phyloP scores from a whole-genome alignment of 1,140 invertebrate species.

The Eurosta solidaginis region DNA sequence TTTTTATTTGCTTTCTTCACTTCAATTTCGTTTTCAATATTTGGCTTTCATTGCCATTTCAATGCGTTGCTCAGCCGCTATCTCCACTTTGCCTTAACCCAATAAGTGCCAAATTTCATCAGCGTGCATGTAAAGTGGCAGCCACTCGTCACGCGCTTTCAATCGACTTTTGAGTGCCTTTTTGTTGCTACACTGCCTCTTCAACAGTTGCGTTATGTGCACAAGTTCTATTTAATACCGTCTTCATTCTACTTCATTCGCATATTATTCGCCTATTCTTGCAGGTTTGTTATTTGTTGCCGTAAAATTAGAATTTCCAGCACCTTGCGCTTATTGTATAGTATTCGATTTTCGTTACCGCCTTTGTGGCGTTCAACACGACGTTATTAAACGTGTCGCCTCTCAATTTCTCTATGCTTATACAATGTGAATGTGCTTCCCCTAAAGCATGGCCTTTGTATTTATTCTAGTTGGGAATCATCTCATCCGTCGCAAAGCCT shows the following conservation, averaged over 20 bases:
- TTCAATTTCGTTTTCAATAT: neutral
- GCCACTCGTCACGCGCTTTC: neutral
- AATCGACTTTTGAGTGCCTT: neutral
- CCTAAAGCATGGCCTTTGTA: neutral
- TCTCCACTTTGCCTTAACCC: neutral
- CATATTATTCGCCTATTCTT: too few species aligned
- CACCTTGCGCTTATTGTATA: neutral
- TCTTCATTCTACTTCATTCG: too few species aligned
- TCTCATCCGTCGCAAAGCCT: too few species aligned
- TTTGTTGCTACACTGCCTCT: neutral
- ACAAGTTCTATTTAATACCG: too few species aligned
- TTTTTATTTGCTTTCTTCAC: too few species aligned
- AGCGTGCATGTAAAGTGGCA: neutral
- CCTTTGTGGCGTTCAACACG: neutral
- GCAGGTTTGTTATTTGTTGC: too few species aligned
- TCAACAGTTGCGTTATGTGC: too few species aligned
- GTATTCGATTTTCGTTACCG: too few species aligned
- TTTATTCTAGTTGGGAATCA: too few species aligned
- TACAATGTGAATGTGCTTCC: neutral
- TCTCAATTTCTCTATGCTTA: neutral
- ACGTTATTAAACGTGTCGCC: neutral
- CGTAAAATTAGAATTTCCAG: too few species aligned
- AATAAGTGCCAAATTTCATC: neutral
- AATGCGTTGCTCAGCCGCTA: neutral
- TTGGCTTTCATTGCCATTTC: neutral